A percentile compares a stretch with the other conserved stretches of the same genome.
phyloP scores from a whole-genome alignment of 2,113 vertebrate species.

The Gymnogyps californianus region DNA sequence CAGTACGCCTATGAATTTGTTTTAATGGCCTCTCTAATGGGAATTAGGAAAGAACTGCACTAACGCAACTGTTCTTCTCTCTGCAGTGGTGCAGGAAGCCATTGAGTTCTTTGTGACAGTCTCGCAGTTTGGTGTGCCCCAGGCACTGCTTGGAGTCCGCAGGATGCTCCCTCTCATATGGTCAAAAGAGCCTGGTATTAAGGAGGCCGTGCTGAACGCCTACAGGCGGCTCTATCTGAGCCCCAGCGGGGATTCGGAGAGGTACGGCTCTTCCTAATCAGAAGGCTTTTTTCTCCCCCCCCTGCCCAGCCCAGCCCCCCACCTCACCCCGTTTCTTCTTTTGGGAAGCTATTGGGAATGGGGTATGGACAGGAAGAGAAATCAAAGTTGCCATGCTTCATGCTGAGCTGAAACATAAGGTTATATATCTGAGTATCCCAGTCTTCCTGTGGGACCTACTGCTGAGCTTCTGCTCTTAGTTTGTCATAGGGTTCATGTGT shows the following conservation, averaged over 20 bases:
- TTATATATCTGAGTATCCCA: background rate
- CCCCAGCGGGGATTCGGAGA: constrained; percentile 79
- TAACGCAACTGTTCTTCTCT: background rate
- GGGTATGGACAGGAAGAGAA: background rate
- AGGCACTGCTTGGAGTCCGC: constrained; percentile 86
- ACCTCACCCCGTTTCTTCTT: background rate
- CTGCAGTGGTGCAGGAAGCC: constrained; percentile 91
- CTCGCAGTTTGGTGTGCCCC: constrained; percentile 87
- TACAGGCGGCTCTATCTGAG: constrained; percentile 88
- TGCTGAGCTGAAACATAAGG: background rate
- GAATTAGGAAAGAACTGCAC: background rate
- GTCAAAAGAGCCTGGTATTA: constrained; percentile 89
- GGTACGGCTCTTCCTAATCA: constrained; percentile 65
- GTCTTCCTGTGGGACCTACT: background rate
- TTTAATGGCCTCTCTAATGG: background rate
- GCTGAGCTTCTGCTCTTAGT: background rate
- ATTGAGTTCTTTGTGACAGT: constrained; percentile 94
- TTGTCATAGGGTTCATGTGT: background rate
- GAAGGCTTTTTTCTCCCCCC: background rate
- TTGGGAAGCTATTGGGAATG: background rate
- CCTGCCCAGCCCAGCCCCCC: too few relatives aligned
- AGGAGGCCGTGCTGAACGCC: constrained; percentile 91
- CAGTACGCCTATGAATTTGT: background rate
- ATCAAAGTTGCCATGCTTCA: background rate
- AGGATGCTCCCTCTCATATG: constrained; percentile 94